phyloP scores from a whole-genome alignment of 2,888 invertebrate species.

The Oscheius onirici region DNA sequence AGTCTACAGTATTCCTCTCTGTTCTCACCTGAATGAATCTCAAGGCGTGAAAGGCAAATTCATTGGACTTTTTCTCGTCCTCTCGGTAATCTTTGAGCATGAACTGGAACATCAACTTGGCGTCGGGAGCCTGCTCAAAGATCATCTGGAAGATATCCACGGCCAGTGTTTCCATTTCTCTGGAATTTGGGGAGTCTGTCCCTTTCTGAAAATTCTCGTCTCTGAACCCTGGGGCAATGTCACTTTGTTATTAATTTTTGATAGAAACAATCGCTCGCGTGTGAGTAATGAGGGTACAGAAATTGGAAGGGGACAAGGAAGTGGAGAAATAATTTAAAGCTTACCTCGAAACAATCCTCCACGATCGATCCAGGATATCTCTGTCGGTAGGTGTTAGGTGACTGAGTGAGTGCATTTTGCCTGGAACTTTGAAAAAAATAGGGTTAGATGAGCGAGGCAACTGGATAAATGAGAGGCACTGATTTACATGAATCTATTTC shows the following conservation, averaged over 20 bases:
- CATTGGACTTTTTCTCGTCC: constrained; percentile 55
- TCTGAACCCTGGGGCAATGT: not conserved
- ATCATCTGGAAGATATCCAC: constrained; percentile 61
- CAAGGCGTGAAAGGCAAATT: constrained; percentile 60
- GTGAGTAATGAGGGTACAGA: not conserved
- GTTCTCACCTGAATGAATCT: constrained; percentile 50
- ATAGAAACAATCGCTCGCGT: not conserved
- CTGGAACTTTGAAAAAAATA: no score
- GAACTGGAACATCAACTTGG: constrained; percentile 57
- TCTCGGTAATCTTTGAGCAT: constrained; percentile 53
- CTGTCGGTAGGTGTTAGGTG: constrained; percentile 51
- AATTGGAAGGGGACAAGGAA: not conserved
- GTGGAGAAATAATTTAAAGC: not conserved
- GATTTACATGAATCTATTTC: no score
- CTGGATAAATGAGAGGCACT: no score
- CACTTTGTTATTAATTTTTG: not conserved
- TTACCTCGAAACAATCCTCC: constrained; percentile 54
- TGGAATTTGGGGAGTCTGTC: constrained; percentile 25
- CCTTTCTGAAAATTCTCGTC: not conserved
- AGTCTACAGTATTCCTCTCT: not conserved
- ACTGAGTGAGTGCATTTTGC: constrained; percentile 53
- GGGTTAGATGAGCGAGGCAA: no score
- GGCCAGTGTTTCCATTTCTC: constrained; percentile 55
- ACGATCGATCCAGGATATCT: constrained; percentile 52
- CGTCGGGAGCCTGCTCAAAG: constrained; percentile 58